Conservation (phyloP, 2,888 invertebrate species). For the Branchellion lobata region DNA sequence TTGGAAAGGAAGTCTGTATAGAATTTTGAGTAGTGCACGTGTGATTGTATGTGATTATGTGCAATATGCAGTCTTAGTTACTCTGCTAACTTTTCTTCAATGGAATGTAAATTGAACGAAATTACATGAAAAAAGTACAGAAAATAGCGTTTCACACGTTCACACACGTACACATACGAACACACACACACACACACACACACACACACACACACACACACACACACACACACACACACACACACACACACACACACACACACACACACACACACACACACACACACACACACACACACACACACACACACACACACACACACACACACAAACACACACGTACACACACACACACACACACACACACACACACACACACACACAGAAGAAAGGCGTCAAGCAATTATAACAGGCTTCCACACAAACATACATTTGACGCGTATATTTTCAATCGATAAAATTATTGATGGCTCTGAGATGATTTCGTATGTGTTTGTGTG, state of each 20-base stretch:
- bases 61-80: too few species aligned
- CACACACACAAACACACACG: not conserved
- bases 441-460: slow-evolving; percentile 9
- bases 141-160: too few species aligned
- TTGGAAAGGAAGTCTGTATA: not conserved
- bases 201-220: too few species aligned
- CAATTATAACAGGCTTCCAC: not conserved
- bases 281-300: not conserved
- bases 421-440: slow-evolving; percentile 11
- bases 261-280: too few species aligned
- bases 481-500: slow-evolving; percentile 1
- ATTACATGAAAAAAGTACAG: too few species aligned
- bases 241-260: too few species aligned
- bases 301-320: not conserved
- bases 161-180: too few species aligned
- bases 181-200: too few species aligned
- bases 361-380: slow-evolving; percentile 18
- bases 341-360: slow-evolving; percentile 11
- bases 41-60: not conserved
- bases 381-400: not conserved
- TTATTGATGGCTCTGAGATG: slow-evolving; percentile 11
- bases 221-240: too few species aligned
- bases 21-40: not conserved
- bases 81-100: too few species aligned
- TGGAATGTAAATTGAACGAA: too few species aligned